These are phyloP conservation scores for Cottoperca gobio DNA, from an alignment of 2,797 vertebrate species.

Conservation along the genomic window DNA sequence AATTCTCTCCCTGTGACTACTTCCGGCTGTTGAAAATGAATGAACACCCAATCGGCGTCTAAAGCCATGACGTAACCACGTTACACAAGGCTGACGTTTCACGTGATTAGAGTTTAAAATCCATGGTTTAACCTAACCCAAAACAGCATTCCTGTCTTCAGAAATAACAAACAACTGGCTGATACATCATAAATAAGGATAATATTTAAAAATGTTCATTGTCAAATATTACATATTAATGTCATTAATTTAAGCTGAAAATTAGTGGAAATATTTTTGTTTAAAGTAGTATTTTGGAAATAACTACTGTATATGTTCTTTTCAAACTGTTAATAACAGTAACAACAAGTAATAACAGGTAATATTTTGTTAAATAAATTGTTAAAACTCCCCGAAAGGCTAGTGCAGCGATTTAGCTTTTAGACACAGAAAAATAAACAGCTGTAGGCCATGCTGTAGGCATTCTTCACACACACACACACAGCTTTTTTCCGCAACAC, in stretches of 20 bases:
- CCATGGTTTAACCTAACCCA: background rate
- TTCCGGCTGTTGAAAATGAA: slow-evolving; percentile 54
- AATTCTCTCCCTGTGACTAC: slow-evolving; percentile 20
- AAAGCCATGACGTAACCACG: slow-evolving; percentile 52
- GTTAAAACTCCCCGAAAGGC: background rate
- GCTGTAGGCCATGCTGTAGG: background rate
- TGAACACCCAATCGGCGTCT: slow-evolving; percentile 49
- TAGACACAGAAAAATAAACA: background rate
- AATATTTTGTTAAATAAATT: no score
- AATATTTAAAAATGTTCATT: background rate
- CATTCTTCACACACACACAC: slow-evolving; percentile 4
- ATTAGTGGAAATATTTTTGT: background rate
- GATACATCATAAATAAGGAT: background rate
- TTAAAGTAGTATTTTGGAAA: background rate
- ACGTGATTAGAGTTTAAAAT: slow-evolving; percentile 9
- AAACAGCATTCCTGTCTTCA: background rate
- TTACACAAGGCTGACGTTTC: slow-evolving; percentile 9
- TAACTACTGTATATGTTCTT: no score
- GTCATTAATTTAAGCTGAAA: background rate
- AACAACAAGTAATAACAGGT: no score
- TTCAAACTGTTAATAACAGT: no score
- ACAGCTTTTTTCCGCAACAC: slow-evolving; percentile 18
- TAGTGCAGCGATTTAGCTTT: background rate
- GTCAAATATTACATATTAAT: background rate
- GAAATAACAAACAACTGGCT: background rate